Evolutionary conservation across 2,113 vertebrate genomes (phyloP).

Genomic region (Leiothrix lutea): DNA sequence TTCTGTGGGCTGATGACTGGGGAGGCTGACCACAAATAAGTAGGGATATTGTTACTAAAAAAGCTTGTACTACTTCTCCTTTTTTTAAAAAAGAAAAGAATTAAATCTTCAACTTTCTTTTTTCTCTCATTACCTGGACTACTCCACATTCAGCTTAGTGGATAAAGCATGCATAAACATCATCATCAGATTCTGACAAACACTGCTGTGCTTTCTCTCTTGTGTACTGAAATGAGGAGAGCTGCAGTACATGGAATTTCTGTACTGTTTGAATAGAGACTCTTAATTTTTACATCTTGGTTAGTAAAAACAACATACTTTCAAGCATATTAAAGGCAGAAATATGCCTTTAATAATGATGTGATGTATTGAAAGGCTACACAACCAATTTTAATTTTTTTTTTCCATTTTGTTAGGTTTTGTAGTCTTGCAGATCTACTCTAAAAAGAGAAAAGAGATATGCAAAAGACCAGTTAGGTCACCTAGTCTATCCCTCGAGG

Average conservation of each 20-base stretch:
- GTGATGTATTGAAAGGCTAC: neutral
- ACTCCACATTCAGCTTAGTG: neutral
- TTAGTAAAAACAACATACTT: neutral
- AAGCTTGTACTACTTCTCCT: neutral
- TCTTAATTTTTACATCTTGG: neutral
- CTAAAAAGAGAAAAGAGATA: neutral
- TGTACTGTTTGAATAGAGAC: neutral
- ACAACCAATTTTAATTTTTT: neutral
- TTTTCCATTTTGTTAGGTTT: neutral
- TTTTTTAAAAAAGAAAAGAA: neutral
- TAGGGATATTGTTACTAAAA: neutral
- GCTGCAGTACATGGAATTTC: neutral
- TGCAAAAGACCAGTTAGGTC: neutral
- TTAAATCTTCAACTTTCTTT: neutral
- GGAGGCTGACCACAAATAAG: neutral
- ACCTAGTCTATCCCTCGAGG: neutral
- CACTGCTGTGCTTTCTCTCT: neutral
- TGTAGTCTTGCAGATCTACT: neutral
- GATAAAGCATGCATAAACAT: neutral
- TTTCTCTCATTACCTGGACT: neutral
- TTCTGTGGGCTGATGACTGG: neutral
- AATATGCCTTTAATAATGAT: neutral
- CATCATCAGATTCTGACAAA: neutral
- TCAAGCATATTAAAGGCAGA: neutral
- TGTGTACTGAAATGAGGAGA: neutral